These are phyloP conservation scores for Himalopsyche anomala DNA, from an alignment of 2,888 invertebrate species.

Conservation along the genomic window DNA sequence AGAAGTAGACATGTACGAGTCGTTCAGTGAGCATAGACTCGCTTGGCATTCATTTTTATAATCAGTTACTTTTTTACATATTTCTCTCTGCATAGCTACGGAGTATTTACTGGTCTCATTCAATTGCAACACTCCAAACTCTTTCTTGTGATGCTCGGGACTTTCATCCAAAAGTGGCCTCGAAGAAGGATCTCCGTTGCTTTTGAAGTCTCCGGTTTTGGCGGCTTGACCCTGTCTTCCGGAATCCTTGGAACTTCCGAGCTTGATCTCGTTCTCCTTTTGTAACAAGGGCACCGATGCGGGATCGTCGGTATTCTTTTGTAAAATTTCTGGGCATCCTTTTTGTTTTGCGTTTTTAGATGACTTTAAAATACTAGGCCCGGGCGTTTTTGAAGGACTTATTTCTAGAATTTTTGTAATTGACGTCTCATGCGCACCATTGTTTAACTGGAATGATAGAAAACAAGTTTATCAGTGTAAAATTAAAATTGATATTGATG, in stretches of 20 bases:
- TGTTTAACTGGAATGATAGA: conserved; percentile 71
- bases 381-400: conserved; percentile 71
- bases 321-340: conserved; percentile 69
- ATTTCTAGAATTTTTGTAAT: conserved; percentile 74
- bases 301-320: conserved; percentile 69
- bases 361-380: conserved; percentile 73
- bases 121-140: conserved; percentile 17
- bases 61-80: background rate
- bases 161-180: conserved; percentile 60
- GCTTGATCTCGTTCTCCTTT: conserved; percentile 70
- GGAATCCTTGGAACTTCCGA: background rate
- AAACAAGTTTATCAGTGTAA: background rate
- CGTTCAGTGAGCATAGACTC: background rate
- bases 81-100: background rate
- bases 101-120: background rate
- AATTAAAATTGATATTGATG: too few species aligned
- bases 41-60: background rate
- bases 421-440: conserved; percentile 72
- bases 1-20: background rate
- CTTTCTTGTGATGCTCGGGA: conserved; percentile 59
- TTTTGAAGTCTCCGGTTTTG: conserved; percentile 54
- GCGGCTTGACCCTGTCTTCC: conserved; percentile 47
- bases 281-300: conserved; percentile 74
- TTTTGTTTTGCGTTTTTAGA: conserved; percentile 72
- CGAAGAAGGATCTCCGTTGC: conserved; percentile 51